A percentile compares a stretch with the other conserved stretches of the same genome.
Evolutionary conservation across 2,113 vertebrate genomes (phyloP).

Genomic region (Cyanoramphus novaezelandiae): DNA sequence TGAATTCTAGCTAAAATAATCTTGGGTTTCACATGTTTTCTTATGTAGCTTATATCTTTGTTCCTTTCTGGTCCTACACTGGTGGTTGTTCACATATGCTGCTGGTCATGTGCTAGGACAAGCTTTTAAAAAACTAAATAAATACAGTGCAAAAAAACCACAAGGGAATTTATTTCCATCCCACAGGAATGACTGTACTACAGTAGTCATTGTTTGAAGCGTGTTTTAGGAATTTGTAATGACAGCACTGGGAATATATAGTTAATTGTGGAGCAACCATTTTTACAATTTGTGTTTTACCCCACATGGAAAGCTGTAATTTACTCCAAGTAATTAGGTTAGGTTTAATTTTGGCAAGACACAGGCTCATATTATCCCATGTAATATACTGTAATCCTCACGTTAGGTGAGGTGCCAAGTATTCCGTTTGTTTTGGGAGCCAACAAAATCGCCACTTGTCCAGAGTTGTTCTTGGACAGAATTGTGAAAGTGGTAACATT

Average conservation of each 20-base stretch:
- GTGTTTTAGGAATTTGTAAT: slow-evolving; percentile 57
- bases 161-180: not conserved
- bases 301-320: slow-evolving; percentile 56
- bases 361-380: slow-evolving; percentile 26
- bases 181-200: slow-evolving; percentile 22
- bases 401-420: slow-evolving; percentile 45
- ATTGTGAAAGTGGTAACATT: slow-evolving; percentile 33
- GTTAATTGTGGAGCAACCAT: slow-evolving; percentile 43
- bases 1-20: not conserved
- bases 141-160: not conserved
- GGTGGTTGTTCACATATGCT: not conserved
- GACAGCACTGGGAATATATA: slow-evolving; percentile 22
- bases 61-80: not conserved
- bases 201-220: not conserved
- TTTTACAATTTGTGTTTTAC: slow-evolving; percentile 57
- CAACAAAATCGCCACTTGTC: slow-evolving; percentile 66
- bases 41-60: not conserved
- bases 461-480: slow-evolving; percentile 58
- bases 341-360: slow-evolving; percentile 61
- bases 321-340: slow-evolving; percentile 57
- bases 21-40: not conserved
- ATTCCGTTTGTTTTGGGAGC: slow-evolving; percentile 58
- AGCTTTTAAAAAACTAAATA: not conserved
- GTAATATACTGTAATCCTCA: slow-evolving; percentile 60
- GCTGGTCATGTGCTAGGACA: not conserved